Conservation (phyloP, 1,140 invertebrate species). For the Bombus cullumanus region DNA sequence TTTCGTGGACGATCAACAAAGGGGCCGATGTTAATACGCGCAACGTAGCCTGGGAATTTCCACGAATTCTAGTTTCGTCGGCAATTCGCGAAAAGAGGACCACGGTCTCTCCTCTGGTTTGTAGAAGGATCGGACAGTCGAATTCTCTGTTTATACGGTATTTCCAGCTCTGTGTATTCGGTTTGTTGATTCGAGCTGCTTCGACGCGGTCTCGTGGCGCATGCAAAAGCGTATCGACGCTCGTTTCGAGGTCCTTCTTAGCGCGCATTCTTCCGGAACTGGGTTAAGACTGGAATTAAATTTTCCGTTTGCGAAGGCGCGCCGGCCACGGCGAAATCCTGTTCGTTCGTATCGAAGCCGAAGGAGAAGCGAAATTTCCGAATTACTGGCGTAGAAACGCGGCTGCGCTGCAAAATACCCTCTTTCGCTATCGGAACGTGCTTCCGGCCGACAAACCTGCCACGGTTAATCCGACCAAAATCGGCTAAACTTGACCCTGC, state of each 20-base stretch:
- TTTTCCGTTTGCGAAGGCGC: conserved; percentile 20
- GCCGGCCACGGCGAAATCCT: conserved; percentile 21
- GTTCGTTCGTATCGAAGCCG: conserved; percentile 19
- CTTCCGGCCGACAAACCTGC: not conserved
- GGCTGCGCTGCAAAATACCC: too few species aligned
- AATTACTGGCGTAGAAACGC: conserved; percentile 27
- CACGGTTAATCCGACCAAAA: not conserved
- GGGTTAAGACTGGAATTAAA: conserved; percentile 69
- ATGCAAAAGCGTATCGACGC: conserved; percentile 39
- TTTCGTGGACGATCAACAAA: not conserved
- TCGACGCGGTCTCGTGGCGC: conserved; percentile 13
- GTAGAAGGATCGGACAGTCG: not conserved
- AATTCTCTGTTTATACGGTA: not conserved
- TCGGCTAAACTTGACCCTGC: conserved; percentile 10
- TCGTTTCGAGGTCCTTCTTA: conserved; percentile 26
- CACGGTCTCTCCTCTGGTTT: not conserved
- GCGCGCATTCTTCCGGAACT: conserved; percentile 66
- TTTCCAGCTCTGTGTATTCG: not conserved
- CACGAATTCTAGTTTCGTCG: not conserved
- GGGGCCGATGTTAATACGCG: not conserved
- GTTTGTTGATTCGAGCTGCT: conserved; percentile 6
- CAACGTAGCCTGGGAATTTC: not conserved
- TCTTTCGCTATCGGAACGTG: not conserved
- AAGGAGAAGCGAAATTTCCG: conserved; percentile 56
- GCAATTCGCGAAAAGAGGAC: too few species aligned